Evolutionary conservation across 2,888 invertebrate species (phyloP).

Genomic region (Steromphala cineraria): DNA sequence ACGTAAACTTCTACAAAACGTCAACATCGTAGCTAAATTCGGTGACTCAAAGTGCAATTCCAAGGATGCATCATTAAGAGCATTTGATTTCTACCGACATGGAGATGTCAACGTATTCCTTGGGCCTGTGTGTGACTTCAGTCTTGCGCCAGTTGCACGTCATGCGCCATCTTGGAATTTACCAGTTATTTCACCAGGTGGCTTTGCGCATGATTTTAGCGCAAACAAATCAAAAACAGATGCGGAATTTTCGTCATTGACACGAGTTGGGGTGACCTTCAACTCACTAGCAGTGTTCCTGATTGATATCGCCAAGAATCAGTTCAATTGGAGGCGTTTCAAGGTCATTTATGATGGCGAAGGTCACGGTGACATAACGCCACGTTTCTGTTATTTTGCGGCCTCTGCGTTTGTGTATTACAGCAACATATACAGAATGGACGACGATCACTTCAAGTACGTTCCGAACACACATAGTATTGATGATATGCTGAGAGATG

Average conservation of each 20-base stretch:
- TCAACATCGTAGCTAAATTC: conserved; percentile 35
- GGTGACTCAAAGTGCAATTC: conserved; percentile 46
- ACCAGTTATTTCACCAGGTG: too few species aligned
- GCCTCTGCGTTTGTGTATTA: conserved; percentile 80
- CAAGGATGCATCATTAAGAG: conserved; percentile 45
- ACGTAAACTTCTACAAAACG: not conserved
- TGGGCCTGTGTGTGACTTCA: not conserved
- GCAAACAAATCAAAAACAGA: conserved; percentile 32
- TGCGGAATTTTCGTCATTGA: conserved; percentile 47
- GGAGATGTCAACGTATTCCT: conserved; percentile 38
- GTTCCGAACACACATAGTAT: too few species aligned
- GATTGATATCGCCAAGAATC: conserved; percentile 32
- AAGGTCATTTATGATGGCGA: conserved; percentile 86
- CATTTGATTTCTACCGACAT: too few species aligned
- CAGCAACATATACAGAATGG: too few species aligned
- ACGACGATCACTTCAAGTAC: too few species aligned
- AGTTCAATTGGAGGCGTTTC: conserved; percentile 42
- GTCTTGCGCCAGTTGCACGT: conserved; percentile 88
- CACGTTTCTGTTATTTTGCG: conserved; percentile 85
- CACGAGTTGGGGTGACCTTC: conserved; percentile 60
- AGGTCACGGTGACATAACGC: conserved; percentile 82
- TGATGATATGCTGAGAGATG: too few species aligned
- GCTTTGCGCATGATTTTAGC: conserved; percentile 63
- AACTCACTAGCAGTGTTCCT: conserved; percentile 41
- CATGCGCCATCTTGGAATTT: conserved; percentile 93